Evolutionary conservation across 2,888 invertebrate species (phyloP).

Genomic region (Ectropis crepuscularia): DNA sequence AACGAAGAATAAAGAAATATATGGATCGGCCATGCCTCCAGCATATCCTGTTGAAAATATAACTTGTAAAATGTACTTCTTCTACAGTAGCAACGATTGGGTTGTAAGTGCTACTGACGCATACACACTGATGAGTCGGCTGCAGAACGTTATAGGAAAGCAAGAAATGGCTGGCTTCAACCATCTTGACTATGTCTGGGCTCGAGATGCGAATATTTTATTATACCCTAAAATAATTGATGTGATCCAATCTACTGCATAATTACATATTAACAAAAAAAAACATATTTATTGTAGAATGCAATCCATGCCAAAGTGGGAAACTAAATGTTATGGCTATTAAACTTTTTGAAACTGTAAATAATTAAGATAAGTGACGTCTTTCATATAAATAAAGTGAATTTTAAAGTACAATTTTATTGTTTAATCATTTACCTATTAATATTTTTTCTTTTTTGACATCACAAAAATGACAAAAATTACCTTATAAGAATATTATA

Average conservation of each 20-base stretch:
- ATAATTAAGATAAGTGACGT: too few relatives aligned
- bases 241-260: neutral
- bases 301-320: too few relatives aligned
- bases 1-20: conserved; percentile 6
- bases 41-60: conserved; percentile 8
- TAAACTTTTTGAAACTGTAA: too few relatives aligned
- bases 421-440: too few relatives aligned
- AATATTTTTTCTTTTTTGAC: too few relatives aligned
- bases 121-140: neutral
- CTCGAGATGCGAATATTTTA: neutral
- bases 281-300: too few relatives aligned
- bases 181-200: conserved; percentile 17
- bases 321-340: too few relatives aligned
- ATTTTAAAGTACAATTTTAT: too few relatives aligned
- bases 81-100: conserved; percentile 15
- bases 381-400: too few relatives aligned
- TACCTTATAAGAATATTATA: too few relatives aligned
- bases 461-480: too few relatives aligned
- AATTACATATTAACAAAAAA: neutral
- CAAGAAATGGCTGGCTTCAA: conserved; percentile 6
- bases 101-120: conserved; percentile 2
- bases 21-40: conserved; percentile 6
- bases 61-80: conserved; percentile 4
- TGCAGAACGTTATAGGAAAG: conserved; percentile 4
- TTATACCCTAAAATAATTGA: neutral